Base-by-base conservation (phyloP, 2,888 invertebrate genomes). In the Drosophila leonis region DNA sequence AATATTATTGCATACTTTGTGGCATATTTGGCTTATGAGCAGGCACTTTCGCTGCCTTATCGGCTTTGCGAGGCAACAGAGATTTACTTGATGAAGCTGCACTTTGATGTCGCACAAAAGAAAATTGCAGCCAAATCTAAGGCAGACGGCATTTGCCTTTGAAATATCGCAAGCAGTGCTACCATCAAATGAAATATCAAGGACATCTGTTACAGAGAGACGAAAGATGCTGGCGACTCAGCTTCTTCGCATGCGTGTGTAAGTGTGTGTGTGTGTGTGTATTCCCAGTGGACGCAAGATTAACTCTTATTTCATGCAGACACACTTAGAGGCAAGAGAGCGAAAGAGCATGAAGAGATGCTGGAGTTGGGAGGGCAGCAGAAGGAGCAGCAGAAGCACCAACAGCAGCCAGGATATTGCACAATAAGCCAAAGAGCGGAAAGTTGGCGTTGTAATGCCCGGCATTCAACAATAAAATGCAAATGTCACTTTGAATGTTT, bases 301-400 rank as follows among this genome's bases (percentile, higher is more conserved):
- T 83, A 84, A 86, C 82, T 88, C 78, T 75, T 79, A 82, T 76
- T 76, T 81, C 80, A 79, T 76, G 88, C 82, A 81, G 82, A 86
- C 81, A 75, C 67, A 68, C 75, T 78, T 57, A 61, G 49, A 33
- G 48, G 61, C 75, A 70, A 77, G 68, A 69, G 46, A 27, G 68
- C 65, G 80, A 71, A 72, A 75, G 48, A 31, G 31, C 48, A 49
- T n/a, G 29, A 48, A 29, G n/a, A 48, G 24, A 44, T 24, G 48
- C 18, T 49, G 31, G 12, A 68, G 65, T 35, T 56, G n/a, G 49
- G 29, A 42, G 48, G 64, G 31, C 65, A 51, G 39, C 48, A 6
- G 69, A 49, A 37, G 60, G 55, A 60, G 24, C n/a, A 33, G 15
- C 13, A 39, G 52, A 31, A 35, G 39, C 56, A 63, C 42, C 18